Conservation (phyloP, 2,797 vertebrate genomes). For the Tragelaphus eurycerus region DNA sequence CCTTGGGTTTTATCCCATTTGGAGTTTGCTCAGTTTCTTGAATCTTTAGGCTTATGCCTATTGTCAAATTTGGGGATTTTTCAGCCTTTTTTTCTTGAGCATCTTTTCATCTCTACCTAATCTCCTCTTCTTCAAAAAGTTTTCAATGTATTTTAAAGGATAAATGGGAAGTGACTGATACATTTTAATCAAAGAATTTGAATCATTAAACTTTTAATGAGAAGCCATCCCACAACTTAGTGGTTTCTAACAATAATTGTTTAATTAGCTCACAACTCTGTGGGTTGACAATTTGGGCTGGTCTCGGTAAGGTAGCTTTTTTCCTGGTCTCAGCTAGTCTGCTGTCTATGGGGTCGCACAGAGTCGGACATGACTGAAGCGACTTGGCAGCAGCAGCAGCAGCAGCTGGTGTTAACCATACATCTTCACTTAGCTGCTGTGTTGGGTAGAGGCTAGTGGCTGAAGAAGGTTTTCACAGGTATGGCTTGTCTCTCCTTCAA, state of each 20-base stretch:
- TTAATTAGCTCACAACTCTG: background rate
- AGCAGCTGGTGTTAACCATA: background rate
- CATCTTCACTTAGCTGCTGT: background rate
- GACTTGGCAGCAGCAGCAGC: too few species aligned
- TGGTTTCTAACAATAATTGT: background rate
- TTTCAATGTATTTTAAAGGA: background rate
- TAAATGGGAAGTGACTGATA: background rate
- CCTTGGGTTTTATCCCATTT: background rate
- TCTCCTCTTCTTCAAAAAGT: background rate
- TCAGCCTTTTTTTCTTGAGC: background rate
- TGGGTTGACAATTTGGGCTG: background rate
- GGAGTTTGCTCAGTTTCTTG: background rate
- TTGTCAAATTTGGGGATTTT: background rate
- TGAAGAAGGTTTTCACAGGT: background rate
- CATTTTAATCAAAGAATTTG: background rate
- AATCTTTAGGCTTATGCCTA: background rate
- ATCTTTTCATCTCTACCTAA: background rate
- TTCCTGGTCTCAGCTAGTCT: background rate
- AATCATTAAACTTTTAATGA: background rate
- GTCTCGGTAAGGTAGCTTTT: background rate
- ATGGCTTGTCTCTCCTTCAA: background rate
- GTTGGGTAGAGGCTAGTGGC: background rate
- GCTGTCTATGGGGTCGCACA: rapidly evolving
- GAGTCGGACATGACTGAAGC: rapidly evolving
- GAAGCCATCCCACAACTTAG: background rate